A percentile compares a stretch with the other conserved stretches of the same genome.
These are phyloP conservation scores for Papilio glaucus DNA, from an alignment of 1,140 invertebrate species.

Conservation along the genomic window DNA sequence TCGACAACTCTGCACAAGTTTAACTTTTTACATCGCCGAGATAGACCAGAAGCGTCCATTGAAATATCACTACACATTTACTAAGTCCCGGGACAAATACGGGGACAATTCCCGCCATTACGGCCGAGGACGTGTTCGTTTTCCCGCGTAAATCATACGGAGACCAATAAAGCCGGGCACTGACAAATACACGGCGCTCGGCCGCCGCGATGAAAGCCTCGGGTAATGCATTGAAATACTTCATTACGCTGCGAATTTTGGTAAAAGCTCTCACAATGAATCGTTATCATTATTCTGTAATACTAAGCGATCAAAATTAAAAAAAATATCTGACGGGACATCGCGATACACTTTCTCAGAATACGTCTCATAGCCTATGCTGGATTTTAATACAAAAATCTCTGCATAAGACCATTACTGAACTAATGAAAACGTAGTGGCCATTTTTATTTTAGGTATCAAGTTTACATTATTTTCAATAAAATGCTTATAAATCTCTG, in stretches of 20 bases:
- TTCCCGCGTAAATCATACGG: conserved; percentile 46
- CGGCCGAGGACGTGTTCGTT: conserved; percentile 44
- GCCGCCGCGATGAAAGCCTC: conserved; percentile 11
- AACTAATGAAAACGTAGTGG: too few species aligned
- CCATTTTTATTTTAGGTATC: too few species aligned
- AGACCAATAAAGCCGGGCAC: conserved; percentile 42
- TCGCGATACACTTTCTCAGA: too few species aligned
- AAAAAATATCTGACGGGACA: too few species aligned
- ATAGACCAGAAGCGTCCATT: conserved; percentile 37
- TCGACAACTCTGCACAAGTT: conserved; percentile 25
- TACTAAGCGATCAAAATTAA: not conserved
- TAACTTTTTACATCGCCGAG: conserved; percentile 28
- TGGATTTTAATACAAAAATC: too few species aligned
- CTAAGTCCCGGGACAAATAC: conserved; percentile 48
- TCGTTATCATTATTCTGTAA: not conserved
- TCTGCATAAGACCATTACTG: too few species aligned
- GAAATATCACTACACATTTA: conserved; percentile 47
- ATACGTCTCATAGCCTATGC: not conserved
- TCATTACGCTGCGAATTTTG: conserved; percentile 28
- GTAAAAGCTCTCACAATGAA: not conserved
- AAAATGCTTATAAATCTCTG: too few species aligned
- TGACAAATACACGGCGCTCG: conserved; percentile 30
- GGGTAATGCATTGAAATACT: conserved; percentile 35
- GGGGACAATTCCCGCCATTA: conserved; percentile 48
- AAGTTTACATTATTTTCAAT: too few species aligned